Base-by-base conservation (phyloP, 2,888 invertebrate species). In the Drosophila basisetae region DNA sequence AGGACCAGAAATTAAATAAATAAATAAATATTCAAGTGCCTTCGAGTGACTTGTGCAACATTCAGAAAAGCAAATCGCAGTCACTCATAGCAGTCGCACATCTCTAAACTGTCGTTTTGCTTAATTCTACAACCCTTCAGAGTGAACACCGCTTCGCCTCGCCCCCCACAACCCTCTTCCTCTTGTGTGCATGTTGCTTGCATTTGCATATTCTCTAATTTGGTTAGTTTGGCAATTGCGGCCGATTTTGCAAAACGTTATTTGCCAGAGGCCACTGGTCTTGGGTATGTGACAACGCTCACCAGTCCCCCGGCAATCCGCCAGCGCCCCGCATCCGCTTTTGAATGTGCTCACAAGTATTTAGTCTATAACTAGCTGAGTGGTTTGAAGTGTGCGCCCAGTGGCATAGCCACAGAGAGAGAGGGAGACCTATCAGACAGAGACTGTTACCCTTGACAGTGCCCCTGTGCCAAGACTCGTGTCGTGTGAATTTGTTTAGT, bases 131-230 rank as follows among this genome's bases (percentile, higher is more conserved):
- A 63, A 64, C 62, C 59, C 25, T 62, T 67, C 16, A n/a, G 4
- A 47, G 47, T 25, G 47, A 47, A 47, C 16, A 25, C n/a, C 47
- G 4, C 49, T 2, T 39, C n/a, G 0, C 28, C 13, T 33, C 13
- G 16, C 43, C 43, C 4, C 28, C 39, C 10, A 13, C 25, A 31
- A 13, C 49, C 39, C n/a, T 11, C 55, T 10, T 18, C 33, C 25
- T 47, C 58, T 35, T 54, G 73, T 80, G 52, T 73, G 76, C 69
- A 83, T 86, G 77, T 81, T 81, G 86, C 79, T 74, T 77, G 84
- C 89, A 89, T 90, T 90, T 90, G 84, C 86, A 86, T 86, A 86
- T 89, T 89, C 86, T 79, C 90, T 86, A 90, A 87, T 89, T 90
- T 87, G 89, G 84, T 84, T 89, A 85, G 89, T 86, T 86, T 90